These are phyloP conservation scores for Ephydatia muelleri DNA, from an alignment of 37 sponge, comb jelly and placozoan species.

Conservation along the genomic window DNA sequence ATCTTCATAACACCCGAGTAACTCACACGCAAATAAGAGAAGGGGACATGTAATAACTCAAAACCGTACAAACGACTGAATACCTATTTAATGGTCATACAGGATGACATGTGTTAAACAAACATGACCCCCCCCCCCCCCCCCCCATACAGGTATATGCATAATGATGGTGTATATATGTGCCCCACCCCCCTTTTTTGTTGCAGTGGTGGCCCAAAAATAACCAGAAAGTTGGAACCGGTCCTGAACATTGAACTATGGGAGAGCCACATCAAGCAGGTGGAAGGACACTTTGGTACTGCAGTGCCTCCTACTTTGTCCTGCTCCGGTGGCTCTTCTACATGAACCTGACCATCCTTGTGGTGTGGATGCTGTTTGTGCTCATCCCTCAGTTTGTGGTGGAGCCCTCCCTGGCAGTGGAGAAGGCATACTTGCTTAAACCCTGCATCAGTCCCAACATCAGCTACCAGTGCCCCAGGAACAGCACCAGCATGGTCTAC, in stretches of 20 bases:
- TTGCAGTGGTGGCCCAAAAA: slow-evolving; percentile 74
- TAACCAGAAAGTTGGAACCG: slow-evolving; percentile 40
- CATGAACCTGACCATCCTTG: slow-evolving; percentile 73
- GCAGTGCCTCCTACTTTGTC: slow-evolving; percentile 89
- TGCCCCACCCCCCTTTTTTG: not conserved
- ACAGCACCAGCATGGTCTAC: not conserved
- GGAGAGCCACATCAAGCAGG: slow-evolving; percentile 77
- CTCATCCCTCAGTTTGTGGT: slow-evolving; percentile 65
- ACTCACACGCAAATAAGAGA: too few relatives aligned
- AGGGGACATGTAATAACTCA: too few relatives aligned
- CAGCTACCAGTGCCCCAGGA: not conserved
- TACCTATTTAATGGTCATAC: too few relatives aligned
- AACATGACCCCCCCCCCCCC: too few relatives aligned
- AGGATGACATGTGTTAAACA: too few relatives aligned
- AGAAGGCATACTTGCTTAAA: not conserved
- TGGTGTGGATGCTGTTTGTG: slow-evolving; percentile 66
- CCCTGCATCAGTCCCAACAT: not conserved
- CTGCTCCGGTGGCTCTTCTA: slow-evolving; percentile 89
- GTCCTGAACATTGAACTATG: slow-evolving; percentile 55
- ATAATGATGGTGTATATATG: not conserved
- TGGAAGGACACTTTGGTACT: slow-evolving; percentile 91
- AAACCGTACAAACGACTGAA: too few relatives aligned
- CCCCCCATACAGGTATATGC: not conserved
- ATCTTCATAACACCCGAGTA: too few relatives aligned
- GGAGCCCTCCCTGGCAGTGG: not conserved